phyloP scores from a whole-genome alignment of 2,888 invertebrate species.

The Hemicrepidius hirtus region DNA sequence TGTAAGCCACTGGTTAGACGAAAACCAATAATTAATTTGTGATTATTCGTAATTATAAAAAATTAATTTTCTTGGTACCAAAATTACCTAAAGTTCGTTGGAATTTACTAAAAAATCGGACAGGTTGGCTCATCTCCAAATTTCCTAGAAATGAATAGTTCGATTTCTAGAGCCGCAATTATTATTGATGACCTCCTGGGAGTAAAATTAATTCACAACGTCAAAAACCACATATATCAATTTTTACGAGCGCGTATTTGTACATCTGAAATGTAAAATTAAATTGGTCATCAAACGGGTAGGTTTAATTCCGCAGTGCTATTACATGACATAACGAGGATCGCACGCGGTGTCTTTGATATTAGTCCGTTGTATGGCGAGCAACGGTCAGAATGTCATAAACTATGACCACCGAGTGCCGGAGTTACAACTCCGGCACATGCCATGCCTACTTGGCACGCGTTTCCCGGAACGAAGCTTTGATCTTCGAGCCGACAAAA shows the following conservation, averaged over 20 bases:
- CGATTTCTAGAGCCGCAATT: neutral
- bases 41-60: no score
- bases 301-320: slow-evolving; percentile 39
- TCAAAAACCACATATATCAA: slow-evolving; percentile 28
- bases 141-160: slow-evolving; percentile 3
- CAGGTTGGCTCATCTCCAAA: neutral
- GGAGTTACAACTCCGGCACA: slow-evolving; percentile 58
- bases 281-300: slow-evolving; percentile 32
- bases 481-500: slow-evolving; percentile 59
- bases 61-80: no score
- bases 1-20: no score
- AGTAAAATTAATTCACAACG: slow-evolving; percentile 25
- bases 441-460: slow-evolving; percentile 66
- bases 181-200: neutral
- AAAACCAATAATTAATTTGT: no score
- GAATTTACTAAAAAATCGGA: slow-evolving; percentile 5
- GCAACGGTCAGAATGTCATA: slow-evolving; percentile 66
- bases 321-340: slow-evolving; percentile 43
- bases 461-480: slow-evolving; percentile 65
- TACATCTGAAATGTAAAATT: slow-evolving; percentile 34
- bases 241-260: slow-evolving; percentile 35
- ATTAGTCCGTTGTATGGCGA: slow-evolving; percentile 47
- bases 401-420: slow-evolving; percentile 64
- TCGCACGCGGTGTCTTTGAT: slow-evolving; percentile 52
- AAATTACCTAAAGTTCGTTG: no score